Evolutionary conservation across 2,797 vertebrate species (phyloP).

Genomic region (Pseudochirops cupreus): DNA sequence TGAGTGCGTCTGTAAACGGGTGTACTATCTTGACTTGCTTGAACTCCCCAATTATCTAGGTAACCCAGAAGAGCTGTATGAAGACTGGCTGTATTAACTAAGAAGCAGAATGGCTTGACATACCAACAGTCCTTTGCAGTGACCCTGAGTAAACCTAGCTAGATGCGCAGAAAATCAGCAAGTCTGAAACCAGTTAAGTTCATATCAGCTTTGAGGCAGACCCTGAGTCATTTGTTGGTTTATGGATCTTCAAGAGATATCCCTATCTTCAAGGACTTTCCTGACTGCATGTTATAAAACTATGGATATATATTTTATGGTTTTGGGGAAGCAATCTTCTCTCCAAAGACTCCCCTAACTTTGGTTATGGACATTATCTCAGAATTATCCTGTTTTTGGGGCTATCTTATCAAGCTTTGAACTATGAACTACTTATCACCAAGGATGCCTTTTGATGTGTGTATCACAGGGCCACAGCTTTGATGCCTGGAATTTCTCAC

Average conservation of each 20-base stretch:
- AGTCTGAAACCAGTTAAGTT: background rate
- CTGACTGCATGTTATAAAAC: background rate
- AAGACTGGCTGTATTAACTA: background rate
- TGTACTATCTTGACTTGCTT: background rate
- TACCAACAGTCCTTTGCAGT: background rate
- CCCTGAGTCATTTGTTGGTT: background rate
- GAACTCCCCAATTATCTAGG: background rate
- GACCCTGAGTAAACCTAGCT: background rate
- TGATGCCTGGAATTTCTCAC: background rate
- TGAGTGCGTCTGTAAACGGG: background rate
- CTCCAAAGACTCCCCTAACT: background rate
- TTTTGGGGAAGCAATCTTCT: background rate
- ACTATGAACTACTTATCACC: background rate
- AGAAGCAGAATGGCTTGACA: background rate
- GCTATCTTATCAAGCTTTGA: background rate
- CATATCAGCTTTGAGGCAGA: background rate
- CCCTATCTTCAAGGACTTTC: background rate
- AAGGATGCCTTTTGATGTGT: background rate
- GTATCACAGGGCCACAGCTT: background rate
- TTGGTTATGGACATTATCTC: background rate
- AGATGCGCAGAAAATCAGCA: background rate
- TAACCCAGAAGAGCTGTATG: background rate
- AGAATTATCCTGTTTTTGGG: background rate
- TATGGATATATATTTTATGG: background rate
- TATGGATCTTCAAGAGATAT: background rate